phyloP scores from a whole-genome alignment of 2,113 vertebrate species.

The Gadus macrocephalus region DNA sequence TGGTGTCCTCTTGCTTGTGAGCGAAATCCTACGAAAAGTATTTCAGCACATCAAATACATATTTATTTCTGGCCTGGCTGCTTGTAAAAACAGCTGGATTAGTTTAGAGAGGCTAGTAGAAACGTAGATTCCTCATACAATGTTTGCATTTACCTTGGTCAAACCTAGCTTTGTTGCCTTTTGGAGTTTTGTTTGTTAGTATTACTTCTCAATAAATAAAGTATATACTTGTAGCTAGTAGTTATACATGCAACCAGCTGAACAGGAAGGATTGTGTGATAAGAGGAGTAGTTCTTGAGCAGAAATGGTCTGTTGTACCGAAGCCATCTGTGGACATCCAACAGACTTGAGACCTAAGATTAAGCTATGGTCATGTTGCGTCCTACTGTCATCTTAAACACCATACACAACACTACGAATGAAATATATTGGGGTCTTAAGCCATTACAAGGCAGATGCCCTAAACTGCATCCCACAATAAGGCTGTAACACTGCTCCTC shows the following conservation, averaged over 20 bases:
- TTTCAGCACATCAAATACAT: conserved; percentile 13
- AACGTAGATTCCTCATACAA: background rate
- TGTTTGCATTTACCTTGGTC: background rate
- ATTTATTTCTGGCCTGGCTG: conserved; percentile 9
- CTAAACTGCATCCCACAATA: no score
- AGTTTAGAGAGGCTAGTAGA: background rate
- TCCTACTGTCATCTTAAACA: no score
- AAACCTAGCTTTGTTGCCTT: no score
- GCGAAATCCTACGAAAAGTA: background rate
- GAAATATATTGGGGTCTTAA: no score
- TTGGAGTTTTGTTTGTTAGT: background rate
- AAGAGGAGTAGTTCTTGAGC: background rate
- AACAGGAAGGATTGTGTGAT: conserved; percentile 28
- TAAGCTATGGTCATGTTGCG: no score
- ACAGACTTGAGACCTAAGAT: no score
- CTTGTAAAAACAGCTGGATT: conserved; percentile 6
- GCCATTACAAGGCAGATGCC: no score
- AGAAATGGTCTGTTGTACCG: no score
- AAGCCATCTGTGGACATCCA: no score
- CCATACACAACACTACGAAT: no score
- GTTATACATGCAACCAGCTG: background rate
- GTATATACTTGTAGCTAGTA: conserved; percentile 11
- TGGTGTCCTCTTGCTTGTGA: conserved; percentile 13
- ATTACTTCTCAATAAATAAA: conserved; percentile 1
- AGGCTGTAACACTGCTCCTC: no score